Evolutionary conservation across 2,888 invertebrate species (phyloP).

Genomic region (Lasioglossum vierecki): DNA sequence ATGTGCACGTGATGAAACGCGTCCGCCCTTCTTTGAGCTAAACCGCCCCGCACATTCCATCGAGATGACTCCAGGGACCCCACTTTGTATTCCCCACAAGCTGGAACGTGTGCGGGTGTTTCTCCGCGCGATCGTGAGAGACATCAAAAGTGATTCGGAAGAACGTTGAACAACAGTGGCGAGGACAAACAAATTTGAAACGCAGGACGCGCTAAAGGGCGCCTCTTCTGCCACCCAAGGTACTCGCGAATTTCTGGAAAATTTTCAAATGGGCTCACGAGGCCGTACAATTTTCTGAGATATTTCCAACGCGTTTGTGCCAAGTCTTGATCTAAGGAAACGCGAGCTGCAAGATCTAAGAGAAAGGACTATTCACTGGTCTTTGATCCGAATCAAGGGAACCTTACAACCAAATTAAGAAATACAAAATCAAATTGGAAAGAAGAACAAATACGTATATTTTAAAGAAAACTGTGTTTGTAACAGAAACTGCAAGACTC

Average conservation of each 20-base stretch:
- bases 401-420: not conserved
- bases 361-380: too few relatives aligned
- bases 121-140: slow-evolving; percentile 45
- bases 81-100: slow-evolving; percentile 59
- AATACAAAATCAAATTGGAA: too few relatives aligned
- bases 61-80: slow-evolving; percentile 76
- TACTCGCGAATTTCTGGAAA: not conserved
- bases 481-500: not conserved
- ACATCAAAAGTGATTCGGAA: slow-evolving; percentile 42
- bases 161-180: slow-evolving; percentile 30
- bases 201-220: not conserved
- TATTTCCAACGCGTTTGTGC: too few relatives aligned
- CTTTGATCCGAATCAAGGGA: too few relatives aligned
- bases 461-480: not conserved
- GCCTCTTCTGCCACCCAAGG: not conserved
- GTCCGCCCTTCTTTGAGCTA: slow-evolving; percentile 73
- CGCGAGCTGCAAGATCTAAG: too few relatives aligned
- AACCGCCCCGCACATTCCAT: slow-evolving; percentile 79
- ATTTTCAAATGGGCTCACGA: not conserved
- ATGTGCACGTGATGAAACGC: slow-evolving; percentile 67
- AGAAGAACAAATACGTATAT: too few relatives aligned
- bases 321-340: too few relatives aligned
- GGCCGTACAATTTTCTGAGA: not conserved
- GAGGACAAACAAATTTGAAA: slow-evolving; percentile 33
- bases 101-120: slow-evolving; percentile 62